Evolutionary conservation across 2,113 vertebrate genomes (phyloP), one percentile per base, ranked within the genome.

Genomic region (Pleuronectes platessa): DNA sequence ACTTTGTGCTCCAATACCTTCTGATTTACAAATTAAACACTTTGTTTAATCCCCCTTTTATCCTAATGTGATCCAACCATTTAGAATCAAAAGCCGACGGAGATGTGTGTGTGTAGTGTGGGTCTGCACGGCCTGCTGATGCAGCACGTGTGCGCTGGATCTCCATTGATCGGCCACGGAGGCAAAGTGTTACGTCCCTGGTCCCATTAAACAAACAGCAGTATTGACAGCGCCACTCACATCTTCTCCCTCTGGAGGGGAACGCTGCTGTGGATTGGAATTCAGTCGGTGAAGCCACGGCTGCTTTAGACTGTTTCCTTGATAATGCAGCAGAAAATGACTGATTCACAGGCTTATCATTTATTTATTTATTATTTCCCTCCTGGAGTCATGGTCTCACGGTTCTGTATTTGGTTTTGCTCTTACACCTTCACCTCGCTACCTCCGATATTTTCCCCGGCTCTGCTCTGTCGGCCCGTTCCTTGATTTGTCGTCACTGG

Each of bases 11-110:
- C 63, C 67, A 76, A 6, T 26, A 74, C 54, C 63, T 67, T 62
- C 71, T 78, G 78, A 79, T 89, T 83, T 79, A 83, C 74, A 83
- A 85, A 88, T 75, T 74, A 56, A 85, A 76, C 71, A 78, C 78
- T 77, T 82, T 79, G 83, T 83, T 88, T 85, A 88, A 88, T 89
- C 84, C 74, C 51, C 51, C 24, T 11, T 67, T 73, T 83, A 80
- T 89, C 81, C 85, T 69, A 62, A 77, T 67, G 42, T 78, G 77
- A 88, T 82, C 69, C 82, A 14, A 23, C 66, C 79, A 77, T 90
- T 90, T 86, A 92, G 60, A 80, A 49, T 66, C 54, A 70, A 80
- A 78, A 68, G 37, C 54, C 61, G 75, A 45, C 61, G 71, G 74
- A 73, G 68, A 74, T 64, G 76, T 78, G 60, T 60, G 60, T 60